Evolutionary conservation across 2,113 vertebrate genomes (phyloP).

Genomic region (Syngnathus floridae): DNA sequence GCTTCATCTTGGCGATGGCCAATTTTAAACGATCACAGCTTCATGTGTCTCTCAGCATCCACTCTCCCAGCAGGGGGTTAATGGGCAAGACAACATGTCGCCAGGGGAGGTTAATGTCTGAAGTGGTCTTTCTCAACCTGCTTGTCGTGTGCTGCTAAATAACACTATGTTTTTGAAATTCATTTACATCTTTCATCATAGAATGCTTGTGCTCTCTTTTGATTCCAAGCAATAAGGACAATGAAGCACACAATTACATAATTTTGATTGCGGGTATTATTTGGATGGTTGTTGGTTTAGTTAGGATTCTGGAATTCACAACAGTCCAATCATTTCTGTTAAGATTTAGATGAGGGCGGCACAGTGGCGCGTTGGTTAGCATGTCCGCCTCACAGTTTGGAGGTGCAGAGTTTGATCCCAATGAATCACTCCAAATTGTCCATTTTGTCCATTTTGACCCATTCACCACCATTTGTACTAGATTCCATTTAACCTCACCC

Average conservation of each 20-base stretch:
- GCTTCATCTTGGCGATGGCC: neutral
- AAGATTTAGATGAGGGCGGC: too few species aligned
- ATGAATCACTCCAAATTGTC: neutral
- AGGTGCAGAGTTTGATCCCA: too few species aligned
- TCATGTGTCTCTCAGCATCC: conserved; percentile 29
- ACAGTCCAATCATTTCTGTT: too few species aligned
- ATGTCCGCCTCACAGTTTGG: too few species aligned
- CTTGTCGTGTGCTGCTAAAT: neutral
- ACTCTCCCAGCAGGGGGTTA: conserved; percentile 63
- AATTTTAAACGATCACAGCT: conserved; percentile 2
- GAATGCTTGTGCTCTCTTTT: neutral
- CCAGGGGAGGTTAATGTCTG: conserved; percentile 44
- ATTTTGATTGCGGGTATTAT: too few species aligned
- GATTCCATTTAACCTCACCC: conserved; percentile 8
- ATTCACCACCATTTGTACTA: neutral
- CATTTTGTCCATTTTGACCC: neutral
- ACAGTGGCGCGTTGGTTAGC: too few species aligned
- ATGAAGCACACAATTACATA: neutral
- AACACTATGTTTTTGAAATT: neutral
- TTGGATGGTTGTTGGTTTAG: too few species aligned
- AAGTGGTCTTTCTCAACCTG: neutral
- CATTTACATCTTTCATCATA: neutral
- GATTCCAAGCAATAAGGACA: neutral
- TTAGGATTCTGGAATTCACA: too few species aligned
- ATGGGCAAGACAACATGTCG: conserved; percentile 52